phyloP scores from a whole-genome alignment of 2,797 vertebrate species.

The Sphenopsis melanotis region DNA sequence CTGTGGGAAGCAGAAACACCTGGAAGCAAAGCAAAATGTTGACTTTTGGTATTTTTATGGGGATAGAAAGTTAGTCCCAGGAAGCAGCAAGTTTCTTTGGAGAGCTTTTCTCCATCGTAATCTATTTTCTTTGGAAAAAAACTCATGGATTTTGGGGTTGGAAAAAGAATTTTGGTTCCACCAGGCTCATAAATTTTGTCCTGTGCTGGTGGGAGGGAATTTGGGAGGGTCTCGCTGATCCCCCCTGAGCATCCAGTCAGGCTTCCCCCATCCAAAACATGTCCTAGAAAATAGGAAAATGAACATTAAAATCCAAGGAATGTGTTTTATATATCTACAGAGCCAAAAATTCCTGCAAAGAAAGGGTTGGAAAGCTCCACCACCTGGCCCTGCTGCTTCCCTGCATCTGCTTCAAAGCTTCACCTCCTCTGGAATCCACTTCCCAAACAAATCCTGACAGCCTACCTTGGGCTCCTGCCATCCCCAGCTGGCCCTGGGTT shows the following conservation, averaged over 20 bases:
- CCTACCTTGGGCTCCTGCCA: constrained; percentile 9
- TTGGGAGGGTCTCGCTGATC: fast-evolving
- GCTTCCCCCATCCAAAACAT: not conserved
- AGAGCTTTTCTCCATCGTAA: fast-evolving
- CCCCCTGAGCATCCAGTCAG: not conserved
- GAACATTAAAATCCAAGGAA: not conserved
- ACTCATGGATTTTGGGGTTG: not conserved
- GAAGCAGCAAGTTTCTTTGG: not conserved
- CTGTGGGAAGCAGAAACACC: not conserved
- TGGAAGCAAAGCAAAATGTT: not conserved
- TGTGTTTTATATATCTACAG: not conserved
- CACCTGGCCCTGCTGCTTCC: not conserved
- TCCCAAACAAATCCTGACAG: not conserved
- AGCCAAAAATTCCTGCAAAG: not conserved
- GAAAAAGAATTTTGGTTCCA: not conserved
- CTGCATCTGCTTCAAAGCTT: not conserved
- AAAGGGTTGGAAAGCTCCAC: not conserved
- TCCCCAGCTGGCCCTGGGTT: not conserved
- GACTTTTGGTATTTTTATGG: not conserved
- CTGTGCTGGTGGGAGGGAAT: not conserved
- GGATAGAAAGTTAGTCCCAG: constrained; percentile 11
- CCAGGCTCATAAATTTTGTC: not conserved
- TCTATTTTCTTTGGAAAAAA: constrained; percentile 17
- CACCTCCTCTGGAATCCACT: not conserved
- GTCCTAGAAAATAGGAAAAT: not conserved